Evolutionary conservation across 2,888 invertebrate species (phyloP).

Genomic region (Trypoxylon attenuatum): DNA sequence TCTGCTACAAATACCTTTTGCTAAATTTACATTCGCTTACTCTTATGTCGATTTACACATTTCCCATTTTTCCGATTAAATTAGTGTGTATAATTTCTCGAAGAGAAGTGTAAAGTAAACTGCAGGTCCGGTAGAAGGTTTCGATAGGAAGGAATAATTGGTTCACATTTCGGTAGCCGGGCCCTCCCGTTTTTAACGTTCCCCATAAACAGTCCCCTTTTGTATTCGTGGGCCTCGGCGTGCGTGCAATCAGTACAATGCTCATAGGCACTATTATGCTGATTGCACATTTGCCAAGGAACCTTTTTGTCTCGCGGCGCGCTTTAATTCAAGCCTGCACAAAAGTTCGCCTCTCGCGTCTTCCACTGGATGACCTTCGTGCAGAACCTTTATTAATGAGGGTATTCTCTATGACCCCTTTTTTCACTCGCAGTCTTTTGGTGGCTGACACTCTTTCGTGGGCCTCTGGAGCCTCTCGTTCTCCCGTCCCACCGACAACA

Average conservation of each 20-base stretch:
- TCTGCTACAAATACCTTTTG: too few relatives aligned
- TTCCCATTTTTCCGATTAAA: too few relatives aligned
- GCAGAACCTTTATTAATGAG: slow-evolving; percentile 58
- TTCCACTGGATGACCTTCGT: slow-evolving; percentile 51
- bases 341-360: slow-evolving; percentile 46
- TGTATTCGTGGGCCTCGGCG: slow-evolving; percentile 12
- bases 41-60: too few relatives aligned
- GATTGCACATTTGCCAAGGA: slow-evolving; percentile 44
- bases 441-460: slow-evolving; percentile 42
- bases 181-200: background rate
- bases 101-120: too few relatives aligned
- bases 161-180: background rate
- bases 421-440: slow-evolving; percentile 26
- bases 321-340: slow-evolving; percentile 46
- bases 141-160: background rate
- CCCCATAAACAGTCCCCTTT: background rate
- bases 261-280: slow-evolving; percentile 34
- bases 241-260: slow-evolving; percentile 26
- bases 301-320: slow-evolving; percentile 46
- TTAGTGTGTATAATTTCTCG: too few relatives aligned
- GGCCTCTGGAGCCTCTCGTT: background rate
- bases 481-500: too few relatives aligned
- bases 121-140: too few relatives aligned
- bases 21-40: too few relatives aligned
- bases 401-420: slow-evolving; percentile 44